phyloP scores from a whole-genome alignment of 1,140 invertebrate genomes.

The Zaprionus capensis region DNA sequence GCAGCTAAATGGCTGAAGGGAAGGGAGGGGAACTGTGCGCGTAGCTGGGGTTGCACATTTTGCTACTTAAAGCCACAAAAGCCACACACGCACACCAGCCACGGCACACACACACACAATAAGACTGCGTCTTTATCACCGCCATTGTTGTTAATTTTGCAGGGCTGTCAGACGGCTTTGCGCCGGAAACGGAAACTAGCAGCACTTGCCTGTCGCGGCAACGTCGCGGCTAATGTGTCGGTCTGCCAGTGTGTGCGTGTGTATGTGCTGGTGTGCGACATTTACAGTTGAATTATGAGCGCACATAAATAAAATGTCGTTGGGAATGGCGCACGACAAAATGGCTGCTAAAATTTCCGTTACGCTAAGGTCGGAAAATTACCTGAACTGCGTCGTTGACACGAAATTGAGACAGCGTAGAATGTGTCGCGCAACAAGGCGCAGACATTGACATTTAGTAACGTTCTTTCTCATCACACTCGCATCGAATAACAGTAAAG shows the following conservation, averaged over 20 bases:
- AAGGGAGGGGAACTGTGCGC: neutral
- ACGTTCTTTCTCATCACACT: neutral
- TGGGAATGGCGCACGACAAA: conserved; percentile 63
- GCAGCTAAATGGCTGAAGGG: conserved; percentile 56
- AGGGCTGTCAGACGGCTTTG: conserved; percentile 62
- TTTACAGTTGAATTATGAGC: conserved; percentile 81
- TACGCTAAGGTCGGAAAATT: conserved; percentile 54
- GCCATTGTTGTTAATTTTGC: conserved; percentile 82
- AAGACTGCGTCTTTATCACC: conserved; percentile 73
- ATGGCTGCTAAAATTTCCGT: conserved; percentile 74
- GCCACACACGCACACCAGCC: conserved; percentile 55
- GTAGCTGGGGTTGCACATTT: conserved; percentile 60
- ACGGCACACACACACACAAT: conserved; percentile 35
- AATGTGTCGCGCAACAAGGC: conserved; percentile 14
- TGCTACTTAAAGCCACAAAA: conserved; percentile 81
- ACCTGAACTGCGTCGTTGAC: conserved; percentile 79
- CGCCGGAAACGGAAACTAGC: conserved; percentile 79
- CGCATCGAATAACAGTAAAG: conserved; percentile 43
- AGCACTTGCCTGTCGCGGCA: conserved; percentile 65
- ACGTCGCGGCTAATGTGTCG: conserved; percentile 61
- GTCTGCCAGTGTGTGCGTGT: conserved; percentile 15
- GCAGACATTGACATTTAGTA: conserved; percentile 52
- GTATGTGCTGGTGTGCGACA: conserved; percentile 55
- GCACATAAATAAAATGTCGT: conserved; percentile 78
- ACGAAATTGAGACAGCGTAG: conserved; percentile 66